Evolutionary conservation across 53 echinoderm and acorn worm species (phyloP).

Genomic region (Zoroaster sp.): DNA sequence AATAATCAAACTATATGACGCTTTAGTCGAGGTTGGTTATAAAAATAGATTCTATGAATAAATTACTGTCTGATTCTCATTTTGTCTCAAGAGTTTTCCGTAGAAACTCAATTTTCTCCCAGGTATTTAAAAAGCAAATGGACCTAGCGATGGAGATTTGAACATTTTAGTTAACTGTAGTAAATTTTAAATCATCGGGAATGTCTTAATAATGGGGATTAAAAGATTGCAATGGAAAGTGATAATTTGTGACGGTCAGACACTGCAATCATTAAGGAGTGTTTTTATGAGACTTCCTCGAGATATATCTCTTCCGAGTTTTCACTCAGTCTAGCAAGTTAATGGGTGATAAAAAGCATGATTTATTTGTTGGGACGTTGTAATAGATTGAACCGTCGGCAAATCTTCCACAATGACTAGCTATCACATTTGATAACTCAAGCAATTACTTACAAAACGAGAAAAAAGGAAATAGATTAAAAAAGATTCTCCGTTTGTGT

Average conservation of each 20-base stretch:
- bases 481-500: not conserved
- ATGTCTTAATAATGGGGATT: not conserved
- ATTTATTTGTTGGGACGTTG: slow-evolving; percentile 9
- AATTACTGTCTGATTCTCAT: too few relatives aligned
- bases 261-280: not conserved
- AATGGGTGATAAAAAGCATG: slow-evolving; percentile 13
- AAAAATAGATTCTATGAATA: too few relatives aligned
- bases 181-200: not conserved
- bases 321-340: not conserved
- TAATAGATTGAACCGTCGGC: not conserved
- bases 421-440: slow-evolving; percentile 2
- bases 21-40: too few relatives aligned
- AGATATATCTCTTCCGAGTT: not conserved
- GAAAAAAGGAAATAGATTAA: not conserved
- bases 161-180: not conserved
- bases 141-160: not conserved
- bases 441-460: not conserved
- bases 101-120: not conserved
- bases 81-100: too few relatives aligned
- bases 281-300: not conserved
- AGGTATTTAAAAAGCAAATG: not conserved
- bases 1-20: not conserved
- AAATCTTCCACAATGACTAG: not conserved
- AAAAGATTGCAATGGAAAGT: not conserved
- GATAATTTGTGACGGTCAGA: not conserved